A percentile compares a stretch with the other conserved stretches of the same genome.
Conservation (phyloP, 2,113 vertebrate genomes). For the Cathartes aura region DNA sequence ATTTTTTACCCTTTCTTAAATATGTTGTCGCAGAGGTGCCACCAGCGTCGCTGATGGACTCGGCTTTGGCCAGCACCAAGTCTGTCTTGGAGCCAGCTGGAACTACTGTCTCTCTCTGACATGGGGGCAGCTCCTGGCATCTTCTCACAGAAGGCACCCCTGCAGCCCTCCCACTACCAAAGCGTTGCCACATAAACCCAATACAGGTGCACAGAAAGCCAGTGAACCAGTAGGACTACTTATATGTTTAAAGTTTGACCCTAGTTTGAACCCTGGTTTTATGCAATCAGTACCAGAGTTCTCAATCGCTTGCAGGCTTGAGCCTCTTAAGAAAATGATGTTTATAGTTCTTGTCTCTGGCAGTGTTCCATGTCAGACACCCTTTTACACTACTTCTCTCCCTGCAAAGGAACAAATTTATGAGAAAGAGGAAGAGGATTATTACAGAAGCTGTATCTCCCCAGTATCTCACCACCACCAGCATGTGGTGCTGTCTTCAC, state of each 20-base stretch:
- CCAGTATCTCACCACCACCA: neutral
- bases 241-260: neutral
- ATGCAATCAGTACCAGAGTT: neutral
- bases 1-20: neutral
- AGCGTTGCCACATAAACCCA: neutral
- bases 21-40: accelerated
- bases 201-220: neutral
- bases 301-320: neutral
- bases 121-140: neutral
- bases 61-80: neutral
- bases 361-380: neutral
- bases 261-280: neutral
- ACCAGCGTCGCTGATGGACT: accelerated
- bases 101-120: neutral
- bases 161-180: too few species aligned
- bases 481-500: neutral
- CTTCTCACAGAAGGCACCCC: neutral
- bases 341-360: neutral
- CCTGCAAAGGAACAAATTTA: neutral
- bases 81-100: neutral
- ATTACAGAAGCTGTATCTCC: neutral
- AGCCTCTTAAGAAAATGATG: neutral
- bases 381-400: neutral
- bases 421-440: neutral
- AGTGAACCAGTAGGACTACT: neutral